These are phyloP conservation scores for Dione vanillae DNA, from an alignment of 2,888 invertebrate species.

Conservation along the genomic window DNA sequence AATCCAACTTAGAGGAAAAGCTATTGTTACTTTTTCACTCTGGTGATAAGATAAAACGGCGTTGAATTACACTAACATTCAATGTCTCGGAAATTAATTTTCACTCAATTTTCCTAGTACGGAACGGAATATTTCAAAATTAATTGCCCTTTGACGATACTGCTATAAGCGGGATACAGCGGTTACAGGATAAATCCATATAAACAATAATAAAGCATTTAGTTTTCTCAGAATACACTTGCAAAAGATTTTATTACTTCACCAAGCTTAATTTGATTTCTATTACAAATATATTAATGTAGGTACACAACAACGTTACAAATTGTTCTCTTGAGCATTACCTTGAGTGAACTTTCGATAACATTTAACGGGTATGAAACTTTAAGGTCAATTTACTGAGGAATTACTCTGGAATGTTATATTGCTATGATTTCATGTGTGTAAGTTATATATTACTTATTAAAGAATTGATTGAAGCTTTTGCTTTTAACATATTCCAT, in stretches of 20 bases:
- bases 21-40: no score
- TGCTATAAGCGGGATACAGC: no score
- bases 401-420: constrained; percentile 16
- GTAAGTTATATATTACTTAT: not conserved
- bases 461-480: no score
- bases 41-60: no score
- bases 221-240: not conserved
- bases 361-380: constrained; percentile 45
- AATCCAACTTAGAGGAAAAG: no score
- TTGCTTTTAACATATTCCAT: no score
- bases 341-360: constrained; percentile 42
- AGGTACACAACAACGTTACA: constrained; percentile 43
- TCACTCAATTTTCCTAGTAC: no score
- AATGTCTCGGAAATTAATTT: no score
- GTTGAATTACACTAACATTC: no score
- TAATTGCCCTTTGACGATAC: no score
- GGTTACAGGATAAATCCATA: no score
- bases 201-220: not conserved
- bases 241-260: constrained; percentile 14
- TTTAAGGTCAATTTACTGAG: constrained; percentile 51
- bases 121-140: no score
- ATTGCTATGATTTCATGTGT: constrained; percentile 11
- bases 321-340: constrained; percentile 54
- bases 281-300: constrained; percentile 39
- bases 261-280: constrained; percentile 30